Percentiles rank a stretch among this genome's conserved stretches.
Conservation (phyloP, 2,888 invertebrate genomes). For the Euplagia quadripunctaria region DNA sequence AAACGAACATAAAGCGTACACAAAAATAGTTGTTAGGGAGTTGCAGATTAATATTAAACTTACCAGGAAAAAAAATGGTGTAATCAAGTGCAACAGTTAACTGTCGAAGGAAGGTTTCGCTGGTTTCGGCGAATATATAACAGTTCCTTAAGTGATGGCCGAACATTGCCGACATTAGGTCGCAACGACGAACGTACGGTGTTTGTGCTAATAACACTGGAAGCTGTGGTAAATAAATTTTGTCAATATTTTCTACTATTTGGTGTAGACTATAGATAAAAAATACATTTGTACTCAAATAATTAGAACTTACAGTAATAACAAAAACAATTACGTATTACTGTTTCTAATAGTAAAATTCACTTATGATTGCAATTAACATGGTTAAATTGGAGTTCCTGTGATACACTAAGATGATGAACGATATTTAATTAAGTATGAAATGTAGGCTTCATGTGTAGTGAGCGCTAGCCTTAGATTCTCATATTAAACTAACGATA, state of each 20-base stretch:
- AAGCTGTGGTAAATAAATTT: conserved; percentile 59
- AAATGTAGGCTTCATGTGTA: too few species aligned
- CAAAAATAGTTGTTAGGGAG: neutral
- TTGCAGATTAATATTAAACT: conserved; percentile 31
- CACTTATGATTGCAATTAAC: too few species aligned
- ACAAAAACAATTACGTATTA: too few species aligned
- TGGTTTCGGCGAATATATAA: conserved; percentile 83
- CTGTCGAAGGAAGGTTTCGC: conserved; percentile 82
- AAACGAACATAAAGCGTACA: neutral
- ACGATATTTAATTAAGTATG: too few species aligned
- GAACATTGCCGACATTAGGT: conserved; percentile 84
- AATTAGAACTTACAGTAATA: neutral
- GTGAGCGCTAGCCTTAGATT: too few species aligned
- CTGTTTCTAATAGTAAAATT: too few species aligned
- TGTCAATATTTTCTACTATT: neutral
- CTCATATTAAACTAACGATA: too few species aligned
- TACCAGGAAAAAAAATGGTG: conserved; percentile 83
- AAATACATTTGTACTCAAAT: neutral
- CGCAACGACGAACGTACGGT: conserved; percentile 81
- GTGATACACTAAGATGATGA: too few species aligned
- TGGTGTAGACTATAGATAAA: neutral
- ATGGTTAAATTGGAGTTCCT: too few species aligned
- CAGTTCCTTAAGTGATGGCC: conserved; percentile 82
- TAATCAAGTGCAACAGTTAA: conserved; percentile 79
- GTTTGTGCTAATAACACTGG: conserved; percentile 75